Base-by-base conservation (phyloP, 2,797 vertebrate species). In the Vireo griseus region DNA sequence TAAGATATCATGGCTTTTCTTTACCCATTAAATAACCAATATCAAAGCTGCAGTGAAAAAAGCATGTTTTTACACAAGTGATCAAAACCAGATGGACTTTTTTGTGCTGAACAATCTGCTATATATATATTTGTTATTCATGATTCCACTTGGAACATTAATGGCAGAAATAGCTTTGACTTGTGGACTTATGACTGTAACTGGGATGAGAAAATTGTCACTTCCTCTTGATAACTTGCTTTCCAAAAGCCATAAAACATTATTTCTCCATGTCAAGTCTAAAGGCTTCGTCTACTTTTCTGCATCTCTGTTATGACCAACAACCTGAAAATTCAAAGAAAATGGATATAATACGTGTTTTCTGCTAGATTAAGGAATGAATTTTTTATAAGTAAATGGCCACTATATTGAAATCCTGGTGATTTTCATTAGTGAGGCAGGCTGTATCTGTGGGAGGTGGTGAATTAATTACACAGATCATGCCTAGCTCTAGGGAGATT, bases 281-380 rank as follows among this genome's bases (percentile, higher is more conserved):
- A 85, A 90, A 87, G 42, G 24, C 55, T 90, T 92, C 42, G 62
- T 33, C 69, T 86, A n/a, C 59, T 92, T 92, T 90, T 93, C 63
- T 81, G 75, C 63, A 72, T 2, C 1, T 82, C 73, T 92, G 15
- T 92, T 88, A 85, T 28, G 61, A 85, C 31, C 77, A 85, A 82
- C 16, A 90, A 84, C 54, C 82, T 82, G 79, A 59, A 94, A 91
- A 95, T 92, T 88, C 67, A 69, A 86, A 95, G 65, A 54, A 59
- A 72, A 73, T 65, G 10, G 40, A 85, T 85, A 66, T 68, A 69
- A 58, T 83, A 63, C 1, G 1, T 67, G 35, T 63, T 87, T 94
- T 95, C 47, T 88, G 40, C 61, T 92, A 82, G 52, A 87, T 77
- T 83, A 85, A 72, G 17, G 9, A 58, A 59, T 48, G 12, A 72